A percentile compares a stretch with the other conserved stretches of the same genome.
These are phyloP conservation scores for Diabrotica undecimpunctata DNA, from an alignment of 1,140 invertebrate genomes.

Conservation along the genomic window DNA sequence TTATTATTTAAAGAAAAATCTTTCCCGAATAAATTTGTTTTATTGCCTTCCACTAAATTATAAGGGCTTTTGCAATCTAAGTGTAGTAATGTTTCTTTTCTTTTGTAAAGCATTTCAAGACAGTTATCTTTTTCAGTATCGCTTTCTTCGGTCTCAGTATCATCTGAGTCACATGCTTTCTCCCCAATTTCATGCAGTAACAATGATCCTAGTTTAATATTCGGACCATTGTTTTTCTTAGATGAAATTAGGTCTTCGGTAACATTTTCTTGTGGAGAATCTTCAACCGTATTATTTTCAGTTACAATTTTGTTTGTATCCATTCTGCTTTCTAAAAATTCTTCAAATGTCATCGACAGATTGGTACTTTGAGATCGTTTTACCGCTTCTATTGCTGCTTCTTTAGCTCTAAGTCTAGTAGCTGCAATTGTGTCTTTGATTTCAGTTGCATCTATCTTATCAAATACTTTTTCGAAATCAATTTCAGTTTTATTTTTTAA, in stretches of 20 bases:
- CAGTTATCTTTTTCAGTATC: too few species aligned
- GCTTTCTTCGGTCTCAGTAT: constrained; percentile 2
- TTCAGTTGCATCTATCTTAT: neutral
- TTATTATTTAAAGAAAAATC: too few species aligned
- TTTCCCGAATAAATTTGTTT: too few species aligned
- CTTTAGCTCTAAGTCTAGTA: neutral
- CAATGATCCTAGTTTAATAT: neutral
- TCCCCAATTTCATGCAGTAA: neutral
- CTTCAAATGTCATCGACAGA: constrained; percentile 8
- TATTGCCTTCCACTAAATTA: too few species aligned
- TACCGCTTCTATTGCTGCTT: constrained; percentile 7
- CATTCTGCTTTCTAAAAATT: constrained; percentile 9
- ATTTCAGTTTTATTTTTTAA: neutral
- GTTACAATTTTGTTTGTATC: neutral
- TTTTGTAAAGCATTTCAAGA: too few species aligned
- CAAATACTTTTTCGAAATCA: neutral
- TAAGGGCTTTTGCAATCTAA: too few species aligned
- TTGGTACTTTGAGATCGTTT: neutral
- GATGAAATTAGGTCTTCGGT: neutral
- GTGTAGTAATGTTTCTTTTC: too few species aligned
- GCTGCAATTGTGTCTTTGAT: neutral
- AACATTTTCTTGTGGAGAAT: neutral
- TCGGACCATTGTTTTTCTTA: too few species aligned
- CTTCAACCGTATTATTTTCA: neutral
- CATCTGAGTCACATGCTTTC: neutral